Percentiles rank a stretch among this genome's conserved stretches.
These are phyloP conservation scores for Gerosis bhagava DNA, from an alignment of 2,888 invertebrate species.

Conservation along the genomic window DNA sequence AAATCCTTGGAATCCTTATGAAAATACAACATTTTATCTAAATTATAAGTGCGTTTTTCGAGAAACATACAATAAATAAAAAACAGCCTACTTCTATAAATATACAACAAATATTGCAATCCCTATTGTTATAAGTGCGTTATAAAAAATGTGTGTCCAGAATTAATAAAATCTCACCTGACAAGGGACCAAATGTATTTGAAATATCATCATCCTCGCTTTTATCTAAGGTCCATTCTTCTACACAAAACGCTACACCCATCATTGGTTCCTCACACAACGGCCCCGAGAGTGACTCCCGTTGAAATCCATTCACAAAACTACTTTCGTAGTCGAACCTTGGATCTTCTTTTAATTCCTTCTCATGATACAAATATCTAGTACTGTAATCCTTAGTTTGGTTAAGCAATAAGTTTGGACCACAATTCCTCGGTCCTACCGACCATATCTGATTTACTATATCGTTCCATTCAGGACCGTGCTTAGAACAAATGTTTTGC, in stretches of 20 bases:
- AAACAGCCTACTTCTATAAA: no score
- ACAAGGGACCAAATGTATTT: slow-evolving; percentile 77
- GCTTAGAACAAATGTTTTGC: slow-evolving; percentile 80
- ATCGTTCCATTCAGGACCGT: slow-evolving; percentile 77
- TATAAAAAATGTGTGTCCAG: no score
- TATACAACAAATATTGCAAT: no score
- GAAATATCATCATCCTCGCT: slow-evolving; percentile 60
- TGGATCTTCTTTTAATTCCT: slow-evolving; percentile 71
- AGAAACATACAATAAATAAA: no score
- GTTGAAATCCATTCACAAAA: slow-evolving; percentile 93
- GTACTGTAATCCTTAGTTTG: slow-evolving; percentile 84
- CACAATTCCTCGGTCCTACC: slow-evolving; percentile 94
- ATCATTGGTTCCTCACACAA: slow-evolving; percentile 98
- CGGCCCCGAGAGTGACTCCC: slow-evolving; percentile 94
- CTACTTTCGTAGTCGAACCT: slow-evolving; percentile 87
- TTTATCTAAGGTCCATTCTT: slow-evolving; percentile 88
- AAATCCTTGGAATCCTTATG: no score
- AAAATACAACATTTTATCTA: no score
- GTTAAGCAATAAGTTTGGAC: slow-evolving; percentile 95
- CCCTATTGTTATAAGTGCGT: no score
- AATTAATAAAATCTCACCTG: slow-evolving; percentile 57
- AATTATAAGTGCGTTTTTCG: no score
- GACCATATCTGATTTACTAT: slow-evolving; percentile 91
- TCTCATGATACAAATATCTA: slow-evolving; percentile 63
- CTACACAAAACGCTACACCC: slow-evolving; percentile 95